Conservation (phyloP, 1,140 invertebrate genomes). For the Brachionus manjavacas region DNA sequence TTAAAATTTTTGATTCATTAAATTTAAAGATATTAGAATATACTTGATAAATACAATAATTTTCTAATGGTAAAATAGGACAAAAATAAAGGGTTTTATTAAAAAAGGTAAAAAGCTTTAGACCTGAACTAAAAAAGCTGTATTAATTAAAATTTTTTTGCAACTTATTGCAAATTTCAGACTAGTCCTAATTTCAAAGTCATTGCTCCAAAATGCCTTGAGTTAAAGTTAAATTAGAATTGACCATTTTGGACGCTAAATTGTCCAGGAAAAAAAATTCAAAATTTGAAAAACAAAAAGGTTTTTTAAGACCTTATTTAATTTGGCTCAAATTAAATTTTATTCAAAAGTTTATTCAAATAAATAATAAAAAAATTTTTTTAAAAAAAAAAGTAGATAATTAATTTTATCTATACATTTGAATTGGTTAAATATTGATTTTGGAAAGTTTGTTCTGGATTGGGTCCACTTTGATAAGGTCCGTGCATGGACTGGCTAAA, state of each 20-base stretch:
- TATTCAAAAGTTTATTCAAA: background rate
- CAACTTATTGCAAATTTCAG: no score
- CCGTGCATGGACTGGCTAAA: background rate
- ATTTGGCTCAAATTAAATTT: background rate
- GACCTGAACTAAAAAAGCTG: no score
- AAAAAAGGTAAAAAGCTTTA: no score
- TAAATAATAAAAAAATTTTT: background rate
- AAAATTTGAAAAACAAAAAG: background rate
- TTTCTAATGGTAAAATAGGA: no score
- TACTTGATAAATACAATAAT: no score
- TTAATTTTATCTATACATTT: background rate
- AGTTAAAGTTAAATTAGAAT: no score
- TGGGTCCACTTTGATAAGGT: background rate
- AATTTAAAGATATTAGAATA: no score
- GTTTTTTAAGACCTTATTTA: background rate
- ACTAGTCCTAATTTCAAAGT: no score
- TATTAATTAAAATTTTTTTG: no score
- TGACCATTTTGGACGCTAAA: background rate
- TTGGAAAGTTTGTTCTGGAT: background rate
- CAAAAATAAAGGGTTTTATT: no score
- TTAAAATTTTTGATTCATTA: no score
- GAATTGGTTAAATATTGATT: constrained; percentile 6
- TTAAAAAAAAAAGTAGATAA: background rate
- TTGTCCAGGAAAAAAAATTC: background rate
- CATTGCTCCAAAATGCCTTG: no score